Evolutionary conservation across 1,140 invertebrate genomes (phyloP).

Genomic region (Drosophila insularis): DNA sequence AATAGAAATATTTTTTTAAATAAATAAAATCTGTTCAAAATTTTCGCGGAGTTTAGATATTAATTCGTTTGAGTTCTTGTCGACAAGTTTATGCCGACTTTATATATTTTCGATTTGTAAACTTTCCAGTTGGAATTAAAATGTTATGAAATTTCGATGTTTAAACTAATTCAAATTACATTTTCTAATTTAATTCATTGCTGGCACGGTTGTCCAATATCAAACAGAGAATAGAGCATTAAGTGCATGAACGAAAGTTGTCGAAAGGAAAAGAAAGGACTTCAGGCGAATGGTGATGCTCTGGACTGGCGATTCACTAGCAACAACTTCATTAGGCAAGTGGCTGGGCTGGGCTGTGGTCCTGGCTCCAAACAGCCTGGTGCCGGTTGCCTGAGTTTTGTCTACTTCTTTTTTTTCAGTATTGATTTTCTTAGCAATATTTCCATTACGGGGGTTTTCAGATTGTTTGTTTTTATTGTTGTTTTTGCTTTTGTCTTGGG

Average conservation of each 20-base stretch:
- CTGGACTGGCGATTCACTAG: neutral
- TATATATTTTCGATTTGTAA: no score
- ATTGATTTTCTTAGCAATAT: slow-evolving; percentile 64
- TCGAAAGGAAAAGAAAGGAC: slow-evolving; percentile 1
- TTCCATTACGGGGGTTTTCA: slow-evolving; percentile 42
- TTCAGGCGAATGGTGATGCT: slow-evolving; percentile 2
- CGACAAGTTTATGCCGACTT: no score
- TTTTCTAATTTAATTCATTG: neutral
- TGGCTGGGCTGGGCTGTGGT: slow-evolving; percentile 14
- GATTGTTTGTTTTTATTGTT: slow-evolving; percentile 25
- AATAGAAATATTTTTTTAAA: no score
- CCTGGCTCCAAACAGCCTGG: slow-evolving; percentile 32
- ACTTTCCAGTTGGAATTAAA: no score
- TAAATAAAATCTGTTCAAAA: no score
- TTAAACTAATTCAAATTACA: no score
- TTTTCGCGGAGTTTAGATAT: no score
- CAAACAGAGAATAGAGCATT: slow-evolving; percentile 65
- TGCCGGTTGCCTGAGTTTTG: slow-evolving; percentile 20
- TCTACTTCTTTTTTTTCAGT: slow-evolving; percentile 15
- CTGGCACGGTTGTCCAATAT: slow-evolving; percentile 26
- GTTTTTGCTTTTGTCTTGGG: slow-evolving; percentile 46
- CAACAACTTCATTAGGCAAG: slow-evolving; percentile 64
- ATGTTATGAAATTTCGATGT: no score
- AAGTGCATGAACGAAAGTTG: slow-evolving; percentile 58
- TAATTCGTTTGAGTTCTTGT: no score